Evolutionary conservation across 2,888 invertebrate species (phyloP), one percentile per base, ranked within the genome.

Genomic region (Agonopterix alstromeriana): DNA sequence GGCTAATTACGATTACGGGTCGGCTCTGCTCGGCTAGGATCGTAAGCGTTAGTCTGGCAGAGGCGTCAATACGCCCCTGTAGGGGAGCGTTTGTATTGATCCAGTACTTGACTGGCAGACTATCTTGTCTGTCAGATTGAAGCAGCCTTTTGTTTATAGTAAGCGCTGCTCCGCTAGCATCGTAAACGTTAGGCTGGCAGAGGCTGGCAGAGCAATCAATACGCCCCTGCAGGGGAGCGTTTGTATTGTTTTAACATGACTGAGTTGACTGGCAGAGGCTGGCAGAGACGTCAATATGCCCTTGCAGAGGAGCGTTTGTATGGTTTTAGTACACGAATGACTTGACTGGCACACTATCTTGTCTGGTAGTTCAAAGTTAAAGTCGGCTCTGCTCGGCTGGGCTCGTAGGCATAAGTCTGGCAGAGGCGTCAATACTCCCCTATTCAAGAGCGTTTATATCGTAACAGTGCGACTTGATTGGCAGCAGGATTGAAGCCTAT

Each of bases 381-480:
- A 27, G 27, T 27, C 7, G 7, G 27, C 27, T 7, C 27, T 70
- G 65, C 70, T 71, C 64, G 58, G 61, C 62, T 70, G 70, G 67
- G 66, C 69, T 69, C 65, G 66, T 11, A 12, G 63, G 62, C 60
- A 63, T 61, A 63, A 61, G 64, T 61, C 53, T 52, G 54, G 55
- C 57, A 58, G 68, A 77, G 74, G 77, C 79, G 79, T 82, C 77
- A 79, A 73, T 73, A 73, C 73, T 74, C 75, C 79, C 69, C 61
- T 55, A 53, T 36, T 9, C 54, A 55, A 67, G 60, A 53, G 48
- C 60, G 68, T 80, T 82, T 58, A 46, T 47, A 51, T 14, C 14
- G 14, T 14, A 2, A 14, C 14, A 2, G 14, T 14, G 14, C 14
- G 14, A 14, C 14, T 14, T 14, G 14, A 14, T 14, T 27, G 27